Evolutionary conservation across 2,797 vertebrate genomes (phyloP), one percentile per base, ranked within the genome.

Genomic region (Orientallactaga sibirica): DNA sequence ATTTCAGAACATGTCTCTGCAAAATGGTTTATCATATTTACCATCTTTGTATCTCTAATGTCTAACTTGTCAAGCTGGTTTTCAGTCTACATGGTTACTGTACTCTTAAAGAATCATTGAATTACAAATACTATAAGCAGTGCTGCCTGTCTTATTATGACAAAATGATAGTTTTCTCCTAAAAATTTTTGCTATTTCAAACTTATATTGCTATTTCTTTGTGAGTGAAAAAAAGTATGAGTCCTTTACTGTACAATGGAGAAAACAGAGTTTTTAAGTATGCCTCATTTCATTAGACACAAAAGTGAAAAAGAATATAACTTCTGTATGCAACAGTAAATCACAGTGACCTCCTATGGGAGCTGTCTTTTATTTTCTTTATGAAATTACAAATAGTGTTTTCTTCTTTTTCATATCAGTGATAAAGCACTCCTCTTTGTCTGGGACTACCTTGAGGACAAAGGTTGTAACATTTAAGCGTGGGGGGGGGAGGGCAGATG

Each of bases 161-260:
- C 37, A 25, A 55, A 58, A 27, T 66, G 74, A 73, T 61, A 83
- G 5, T 92, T 77, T 20, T 78, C 7, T 64, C 81, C 16, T 43
- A 73, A 18, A 78, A 95, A 83, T 86, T 70, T 77, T 58, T 91
- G 41, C 67, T 80, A 74, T 77, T 75, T 37, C 68, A 88, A 92
- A 18, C 1, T 25, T 82, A 4, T 15, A 43, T 66, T 61, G 25
- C 20, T 68, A 33, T 64, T 73, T 87, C 71, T 75, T 91, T 92
- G 16, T 71, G 29, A 85, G 43, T 73, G 58, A 64, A 75, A 33
- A 82, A 62, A 80, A 64, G 12, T 86, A 58, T 6, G 7, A 37
- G 10, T 86, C 15, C 41, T 93, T 62, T 9, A 58, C 20, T 64
- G 33, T 66, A 12, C 58, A 4, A 10, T 8, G 11, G 20, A 43